These are phyloP conservation scores for Eublepharis macularius DNA, from an alignment of 2,113 vertebrate genomes.

Conservation along the genomic window DNA sequence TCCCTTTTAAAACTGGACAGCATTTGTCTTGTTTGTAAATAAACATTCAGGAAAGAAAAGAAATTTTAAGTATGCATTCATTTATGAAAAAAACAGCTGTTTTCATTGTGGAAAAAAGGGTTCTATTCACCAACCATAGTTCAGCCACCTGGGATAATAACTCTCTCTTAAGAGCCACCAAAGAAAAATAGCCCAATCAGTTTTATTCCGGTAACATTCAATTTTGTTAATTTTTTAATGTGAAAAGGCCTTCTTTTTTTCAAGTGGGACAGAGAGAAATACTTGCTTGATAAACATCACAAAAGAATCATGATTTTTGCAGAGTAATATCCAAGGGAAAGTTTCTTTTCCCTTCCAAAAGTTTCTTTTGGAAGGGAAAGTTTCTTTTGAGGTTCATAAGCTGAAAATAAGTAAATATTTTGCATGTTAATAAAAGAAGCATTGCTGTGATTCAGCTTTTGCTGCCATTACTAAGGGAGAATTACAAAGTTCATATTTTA, in stretches of 20 bases:
- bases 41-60: neutral
- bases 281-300: neutral
- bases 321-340: neutral
- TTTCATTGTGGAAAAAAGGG: neutral
- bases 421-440: neutral
- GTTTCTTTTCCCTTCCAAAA: no score
- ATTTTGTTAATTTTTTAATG: neutral
- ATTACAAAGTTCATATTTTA: no score
- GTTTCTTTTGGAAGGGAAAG: no score
- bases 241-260: neutral
- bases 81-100: neutral
- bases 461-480: neutral
- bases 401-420: neutral
- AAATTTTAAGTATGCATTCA: neutral
- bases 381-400: neutral
- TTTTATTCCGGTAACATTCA: conserved; percentile 1
- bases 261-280: neutral
- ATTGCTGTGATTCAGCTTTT: neutral
- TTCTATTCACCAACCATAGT: neutral
- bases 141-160: neutral
- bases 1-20: neutral
- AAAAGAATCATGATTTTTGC: neutral
- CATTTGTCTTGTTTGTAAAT: neutral
- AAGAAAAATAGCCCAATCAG: neutral
- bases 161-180: neutral